phyloP scores from a whole-genome alignment of 2,113 vertebrate species.

The Grus americana region DNA sequence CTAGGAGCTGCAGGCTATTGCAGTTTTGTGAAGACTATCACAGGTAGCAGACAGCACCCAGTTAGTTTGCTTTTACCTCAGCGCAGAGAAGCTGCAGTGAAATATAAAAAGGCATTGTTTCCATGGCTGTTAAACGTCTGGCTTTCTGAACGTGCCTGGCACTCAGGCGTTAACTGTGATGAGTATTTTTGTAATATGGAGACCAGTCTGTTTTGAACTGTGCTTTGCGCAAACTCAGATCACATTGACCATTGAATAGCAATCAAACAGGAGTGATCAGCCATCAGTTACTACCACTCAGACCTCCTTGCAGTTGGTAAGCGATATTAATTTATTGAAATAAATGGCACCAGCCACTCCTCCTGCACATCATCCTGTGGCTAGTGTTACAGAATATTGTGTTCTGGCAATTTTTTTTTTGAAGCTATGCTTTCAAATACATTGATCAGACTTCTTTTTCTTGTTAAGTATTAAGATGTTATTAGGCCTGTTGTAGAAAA shows the following conservation, averaged over 20 bases:
- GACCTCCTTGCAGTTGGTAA: background rate
- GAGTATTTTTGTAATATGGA: background rate
- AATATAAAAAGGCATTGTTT: background rate
- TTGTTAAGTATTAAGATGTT: background rate
- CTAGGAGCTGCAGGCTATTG: background rate
- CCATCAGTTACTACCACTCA: background rate
- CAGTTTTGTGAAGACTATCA: background rate
- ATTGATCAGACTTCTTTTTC: background rate
- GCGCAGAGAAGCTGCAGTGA: background rate
- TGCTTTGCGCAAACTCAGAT: background rate
- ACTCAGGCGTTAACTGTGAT: fast-evolving
- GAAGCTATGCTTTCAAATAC: background rate
- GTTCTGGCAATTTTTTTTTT: background rate
- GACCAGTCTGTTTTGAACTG: background rate
- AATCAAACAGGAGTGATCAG: background rate
- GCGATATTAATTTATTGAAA: background rate
- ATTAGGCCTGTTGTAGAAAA: background rate
- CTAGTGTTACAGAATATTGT: background rate
- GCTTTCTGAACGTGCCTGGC: background rate
- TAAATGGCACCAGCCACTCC: background rate
- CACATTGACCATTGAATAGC: too few species aligned
- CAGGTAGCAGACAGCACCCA: background rate
- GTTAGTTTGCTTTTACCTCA: background rate
- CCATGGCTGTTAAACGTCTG: background rate
- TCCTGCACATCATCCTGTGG: background rate